A percentile compares a stretch with the other conserved stretches of the same genome.
Conservation (phyloP, 2,888 invertebrate genomes). For the Melanostoma scalare region DNA sequence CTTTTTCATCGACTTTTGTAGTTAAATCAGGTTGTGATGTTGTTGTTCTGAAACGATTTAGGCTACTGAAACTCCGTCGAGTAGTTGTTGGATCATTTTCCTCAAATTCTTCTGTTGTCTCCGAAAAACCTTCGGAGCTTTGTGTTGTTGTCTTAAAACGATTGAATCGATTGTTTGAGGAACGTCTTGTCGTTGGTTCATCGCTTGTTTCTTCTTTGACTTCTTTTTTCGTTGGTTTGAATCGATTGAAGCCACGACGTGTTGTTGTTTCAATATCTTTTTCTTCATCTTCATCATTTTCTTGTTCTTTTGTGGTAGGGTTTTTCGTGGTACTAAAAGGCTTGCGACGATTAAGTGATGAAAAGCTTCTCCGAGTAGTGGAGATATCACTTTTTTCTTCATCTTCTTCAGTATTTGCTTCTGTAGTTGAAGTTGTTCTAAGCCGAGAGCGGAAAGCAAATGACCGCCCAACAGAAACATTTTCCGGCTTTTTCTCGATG, state of each 20-base stretch:
- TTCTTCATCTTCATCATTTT: constrained; percentile 16
- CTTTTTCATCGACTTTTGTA: constrained; percentile 1
- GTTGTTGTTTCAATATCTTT: constrained; percentile 13
- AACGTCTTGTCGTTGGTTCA: constrained; percentile 1
- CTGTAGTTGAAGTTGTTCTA: constrained; percentile 21
- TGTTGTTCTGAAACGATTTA: constrained; percentile 48
- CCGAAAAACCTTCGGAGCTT: background rate
- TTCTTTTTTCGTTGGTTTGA: constrained; percentile 5
- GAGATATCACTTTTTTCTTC: constrained; percentile 45
- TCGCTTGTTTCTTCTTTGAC: background rate
- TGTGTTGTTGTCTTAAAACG: constrained; percentile 33
- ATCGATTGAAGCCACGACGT: constrained; percentile 35
- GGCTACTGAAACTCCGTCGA: constrained; percentile 22
- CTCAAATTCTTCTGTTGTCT: constrained; percentile 5
- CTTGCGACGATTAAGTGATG: constrained; percentile 32
- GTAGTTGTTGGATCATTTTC: constrained; percentile 40
- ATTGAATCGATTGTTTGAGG: constrained; percentile 18
- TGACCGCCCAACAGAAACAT: background rate
- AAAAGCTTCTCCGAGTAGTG: constrained; percentile 40
- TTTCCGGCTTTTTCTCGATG: no score
- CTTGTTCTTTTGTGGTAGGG: background rate
- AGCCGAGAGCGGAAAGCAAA: constrained; percentile 19
- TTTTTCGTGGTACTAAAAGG: constrained; percentile 22
- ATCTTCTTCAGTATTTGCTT: constrained; percentile 72
- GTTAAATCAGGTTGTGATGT: constrained; percentile 6